Conservation (phyloP, 2,113 vertebrate species). For the Lanius ludovicianus region DNA sequence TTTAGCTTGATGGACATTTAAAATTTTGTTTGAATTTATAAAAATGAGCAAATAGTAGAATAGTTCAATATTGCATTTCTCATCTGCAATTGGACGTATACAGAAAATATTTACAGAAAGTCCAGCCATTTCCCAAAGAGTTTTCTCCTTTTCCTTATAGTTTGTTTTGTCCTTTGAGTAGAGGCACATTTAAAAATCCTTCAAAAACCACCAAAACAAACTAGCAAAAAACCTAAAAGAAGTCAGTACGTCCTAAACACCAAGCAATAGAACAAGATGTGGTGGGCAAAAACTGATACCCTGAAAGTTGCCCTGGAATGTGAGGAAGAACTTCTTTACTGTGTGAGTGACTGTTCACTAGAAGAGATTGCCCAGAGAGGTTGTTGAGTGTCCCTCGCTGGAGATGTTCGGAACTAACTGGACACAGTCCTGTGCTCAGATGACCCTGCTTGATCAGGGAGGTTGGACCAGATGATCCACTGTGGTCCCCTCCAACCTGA, state of each 20-base stretch:
- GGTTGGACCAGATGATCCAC: not conserved
- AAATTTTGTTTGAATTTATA: not conserved
- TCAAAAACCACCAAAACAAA: not conserved
- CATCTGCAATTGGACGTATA: not conserved
- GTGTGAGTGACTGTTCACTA: not conserved
- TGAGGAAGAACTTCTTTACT: not conserved
- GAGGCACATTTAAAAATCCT: not conserved
- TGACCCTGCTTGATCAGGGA: not conserved
- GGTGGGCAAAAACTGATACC: not conserved
- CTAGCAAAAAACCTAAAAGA: not conserved
- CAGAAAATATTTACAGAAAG: not conserved
- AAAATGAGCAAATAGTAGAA: not conserved
- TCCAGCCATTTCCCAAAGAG: not conserved
- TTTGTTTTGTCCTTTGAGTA: not conserved
- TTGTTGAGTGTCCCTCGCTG: not conserved
- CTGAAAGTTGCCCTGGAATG: not conserved
- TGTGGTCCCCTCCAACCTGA: not conserved
- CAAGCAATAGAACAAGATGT: not conserved
- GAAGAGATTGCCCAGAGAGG: not conserved
- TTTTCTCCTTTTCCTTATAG: not conserved
- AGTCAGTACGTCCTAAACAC: not conserved
- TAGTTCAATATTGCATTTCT: not conserved
- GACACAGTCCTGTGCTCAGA: not conserved
- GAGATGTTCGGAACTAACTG: not conserved
- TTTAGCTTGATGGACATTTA: not conserved